Base-by-base conservation (phyloP, 2,888 invertebrate species). In the Netelia inedita region DNA sequence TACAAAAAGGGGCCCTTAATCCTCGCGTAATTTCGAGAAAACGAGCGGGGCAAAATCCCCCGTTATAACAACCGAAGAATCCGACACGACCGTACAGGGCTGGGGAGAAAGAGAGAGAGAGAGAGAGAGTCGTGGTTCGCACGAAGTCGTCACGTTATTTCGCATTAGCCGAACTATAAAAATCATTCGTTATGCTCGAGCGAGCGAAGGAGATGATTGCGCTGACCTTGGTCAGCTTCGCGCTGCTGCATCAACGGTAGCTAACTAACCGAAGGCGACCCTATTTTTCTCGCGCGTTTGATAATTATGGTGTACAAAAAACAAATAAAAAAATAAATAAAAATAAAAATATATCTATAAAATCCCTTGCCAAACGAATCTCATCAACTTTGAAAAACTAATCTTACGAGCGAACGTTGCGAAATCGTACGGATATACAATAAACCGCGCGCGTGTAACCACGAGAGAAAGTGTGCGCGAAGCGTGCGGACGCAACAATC, bases 121-220 rank as follows among this genome's bases (percentile, higher is more conserved):
- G 23, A 35, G 23, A 71, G 28, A 72, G 57, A 72, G 55, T 21
- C 43, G 14, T 8, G 35, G 72, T 43, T 65, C 35, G 46, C 59
- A 46, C 59, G 41, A 23, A 66, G 79, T 79, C 79, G 53, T 57
- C 86, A 61, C 72, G 75, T 72, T 82, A 86, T 79, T 82, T 84
- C 82, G 68, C 71, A 82, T 79, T 80, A 79, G 59, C 63, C 50
- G 23, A 65, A 55, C 79, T 79, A 69, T 59, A 75, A 76, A 86
- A 87, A 89, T 88, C 86, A 88, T 90, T 88, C 87, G 89, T 89
- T 85, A 86, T 89, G 88, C 87, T 87, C 88, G 86, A 89, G 72
- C 86, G 87, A 86, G 86, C 87, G 87, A 89, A 87, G 87, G 87
- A 89, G 90, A 91, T 90, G 89, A 91, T 91, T 89, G 88, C 88